These are phyloP conservation scores for Synanthedon vespiformis DNA, from an alignment of 2,888 invertebrate genomes.

Conservation along the genomic window DNA sequence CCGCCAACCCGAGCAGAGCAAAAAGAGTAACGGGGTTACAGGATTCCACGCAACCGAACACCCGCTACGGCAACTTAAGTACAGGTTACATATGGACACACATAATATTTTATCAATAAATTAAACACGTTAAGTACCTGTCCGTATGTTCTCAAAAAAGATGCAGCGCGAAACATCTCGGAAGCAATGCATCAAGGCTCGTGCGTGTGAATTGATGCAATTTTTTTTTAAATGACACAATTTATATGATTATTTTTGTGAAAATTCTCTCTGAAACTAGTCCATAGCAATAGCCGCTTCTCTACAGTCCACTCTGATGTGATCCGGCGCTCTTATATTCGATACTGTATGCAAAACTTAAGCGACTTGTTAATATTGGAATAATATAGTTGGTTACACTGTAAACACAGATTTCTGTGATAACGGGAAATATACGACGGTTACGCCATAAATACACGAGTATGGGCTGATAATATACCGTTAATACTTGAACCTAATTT, in stretches of 20 bases:
- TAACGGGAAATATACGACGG: conserved; percentile 37
- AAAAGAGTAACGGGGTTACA: conserved; percentile 52
- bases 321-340: conserved; percentile 29
- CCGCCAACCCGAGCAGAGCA: conserved; percentile 35
- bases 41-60: conserved; percentile 33
- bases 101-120: not conserved
- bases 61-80: conserved; percentile 10
- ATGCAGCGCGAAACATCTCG: conserved; percentile 56
- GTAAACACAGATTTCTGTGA: conserved; percentile 45
- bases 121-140: conserved; percentile 27
- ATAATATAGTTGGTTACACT: conserved; percentile 25
- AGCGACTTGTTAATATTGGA: conserved; percentile 36
- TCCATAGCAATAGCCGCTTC: too few species aligned
- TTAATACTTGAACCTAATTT: not conserved
- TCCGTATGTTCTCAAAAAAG: conserved; percentile 52
- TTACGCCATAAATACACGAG: conserved; percentile 36
- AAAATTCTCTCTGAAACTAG: too few species aligned
- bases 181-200: conserved; percentile 11
- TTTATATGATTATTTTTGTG: too few species aligned
- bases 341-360: conserved; percentile 33
- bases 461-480: conserved; percentile 33
- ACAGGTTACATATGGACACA: not conserved
- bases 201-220: not conserved
- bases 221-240: not conserved
- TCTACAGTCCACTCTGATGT: not conserved